Conservation (phyloP, 2,888 invertebrate genomes). For the Orthosia gracilis region DNA sequence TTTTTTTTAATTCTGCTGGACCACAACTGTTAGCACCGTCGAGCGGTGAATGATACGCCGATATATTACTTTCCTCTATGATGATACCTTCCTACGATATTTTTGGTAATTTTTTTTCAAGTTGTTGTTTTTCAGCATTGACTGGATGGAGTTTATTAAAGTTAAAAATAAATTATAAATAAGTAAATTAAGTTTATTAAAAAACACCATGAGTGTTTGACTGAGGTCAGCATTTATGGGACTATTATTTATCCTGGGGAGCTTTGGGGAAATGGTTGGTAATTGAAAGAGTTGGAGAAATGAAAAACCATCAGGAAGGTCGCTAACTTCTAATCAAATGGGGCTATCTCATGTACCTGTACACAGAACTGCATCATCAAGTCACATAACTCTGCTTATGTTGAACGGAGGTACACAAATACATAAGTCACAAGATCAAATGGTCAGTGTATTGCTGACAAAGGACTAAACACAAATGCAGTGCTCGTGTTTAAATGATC, state of each 20-base stretch:
- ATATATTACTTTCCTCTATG: too few relatives aligned
- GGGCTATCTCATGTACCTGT: slow-evolving; percentile 1
- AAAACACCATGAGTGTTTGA: background rate
- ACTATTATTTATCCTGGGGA: too few relatives aligned
- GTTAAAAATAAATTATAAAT: too few relatives aligned
- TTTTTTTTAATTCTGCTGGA: background rate
- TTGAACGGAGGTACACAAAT: slow-evolving; percentile 3
- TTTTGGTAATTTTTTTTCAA: too few relatives aligned
- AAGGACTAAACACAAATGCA: slow-evolving; percentile 37
- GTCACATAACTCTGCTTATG: slow-evolving; percentile 28
- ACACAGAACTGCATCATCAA: slow-evolving; percentile 35
- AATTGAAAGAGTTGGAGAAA: too few relatives aligned
- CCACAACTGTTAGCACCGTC: slow-evolving; percentile 3
- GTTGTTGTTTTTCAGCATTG: slow-evolving; percentile 1
- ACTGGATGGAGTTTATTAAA: background rate
- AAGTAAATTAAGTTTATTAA: too few relatives aligned
- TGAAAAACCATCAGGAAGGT: too few relatives aligned
- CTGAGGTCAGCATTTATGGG: too few relatives aligned
- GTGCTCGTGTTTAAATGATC: slow-evolving; percentile 17
- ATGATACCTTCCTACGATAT: too few relatives aligned
- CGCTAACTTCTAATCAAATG: slow-evolving; percentile 18
- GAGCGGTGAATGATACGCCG: too few relatives aligned
- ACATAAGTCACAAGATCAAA: slow-evolving; percentile 41
- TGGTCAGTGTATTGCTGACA: slow-evolving; percentile 30
- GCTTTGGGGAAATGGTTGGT: too few relatives aligned